Percentiles rank a stretch among this genome's conserved stretches.
Conservation (phyloP, 2,888 invertebrate genomes). For the Alitta virens region DNA sequence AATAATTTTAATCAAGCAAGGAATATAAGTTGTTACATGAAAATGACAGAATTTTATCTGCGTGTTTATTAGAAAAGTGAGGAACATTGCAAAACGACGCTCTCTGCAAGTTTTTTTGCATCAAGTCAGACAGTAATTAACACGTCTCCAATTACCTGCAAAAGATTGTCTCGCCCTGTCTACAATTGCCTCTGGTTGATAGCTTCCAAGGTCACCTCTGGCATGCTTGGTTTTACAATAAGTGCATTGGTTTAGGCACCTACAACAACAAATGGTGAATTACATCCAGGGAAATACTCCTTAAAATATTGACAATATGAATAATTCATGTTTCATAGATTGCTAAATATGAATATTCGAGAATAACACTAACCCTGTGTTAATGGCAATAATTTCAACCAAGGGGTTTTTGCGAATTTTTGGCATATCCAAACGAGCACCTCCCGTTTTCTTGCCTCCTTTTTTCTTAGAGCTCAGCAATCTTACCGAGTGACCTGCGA, state of each 20-base stretch:
- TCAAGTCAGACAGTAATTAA: too few species aligned
- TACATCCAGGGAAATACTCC: too few species aligned
- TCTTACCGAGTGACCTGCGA: constrained; percentile 50
- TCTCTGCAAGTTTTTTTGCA: too few species aligned
- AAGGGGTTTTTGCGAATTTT: constrained; percentile 94
- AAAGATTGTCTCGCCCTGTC: constrained; percentile 81
- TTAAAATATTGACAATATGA: too few species aligned
- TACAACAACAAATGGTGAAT: too few species aligned
- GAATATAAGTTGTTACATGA: too few species aligned
- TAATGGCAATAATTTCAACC: constrained; percentile 95
- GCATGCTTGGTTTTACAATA: constrained; percentile 99
- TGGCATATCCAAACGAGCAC: constrained; percentile 82
- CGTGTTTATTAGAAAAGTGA: too few species aligned
- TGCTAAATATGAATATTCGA: too few species aligned
- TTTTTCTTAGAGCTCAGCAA: constrained; percentile 69
- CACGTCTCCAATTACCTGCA: constrained; percentile 52
- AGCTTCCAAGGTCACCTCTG: constrained; percentile 92
- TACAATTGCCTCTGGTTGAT: constrained; percentile 84
- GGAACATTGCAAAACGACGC: too few species aligned
- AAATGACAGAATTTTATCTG: too few species aligned
- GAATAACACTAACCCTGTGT: constrained; percentile 79
- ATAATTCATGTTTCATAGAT: too few species aligned
- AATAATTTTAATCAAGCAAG: too few species aligned
- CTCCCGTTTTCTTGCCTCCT: constrained; percentile 71
- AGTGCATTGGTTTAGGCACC: constrained; percentile 94